Percentiles rank a stretch among this genome's conserved stretches.
phyloP scores from a whole-genome alignment of 2,888 invertebrate genomes.

The Chloroclysta siterata region DNA sequence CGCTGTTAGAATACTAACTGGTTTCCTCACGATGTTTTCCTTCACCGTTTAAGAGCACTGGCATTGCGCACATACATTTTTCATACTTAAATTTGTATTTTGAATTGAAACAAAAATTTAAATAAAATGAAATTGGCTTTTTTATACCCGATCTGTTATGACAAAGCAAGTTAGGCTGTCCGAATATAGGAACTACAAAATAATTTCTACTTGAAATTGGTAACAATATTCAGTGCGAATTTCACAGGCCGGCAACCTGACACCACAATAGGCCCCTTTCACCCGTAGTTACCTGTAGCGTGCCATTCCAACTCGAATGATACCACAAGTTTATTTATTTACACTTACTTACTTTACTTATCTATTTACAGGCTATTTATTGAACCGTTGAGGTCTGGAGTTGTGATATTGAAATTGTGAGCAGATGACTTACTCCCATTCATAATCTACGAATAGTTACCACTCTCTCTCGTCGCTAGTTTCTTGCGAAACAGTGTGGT shows the following conservation, averaged over 20 bases:
- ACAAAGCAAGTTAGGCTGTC: not conserved
- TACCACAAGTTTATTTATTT: not conserved
- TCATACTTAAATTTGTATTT: too few species aligned
- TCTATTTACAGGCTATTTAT: conserved; percentile 5
- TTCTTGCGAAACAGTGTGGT: too few species aligned
- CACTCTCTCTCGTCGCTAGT: too few species aligned
- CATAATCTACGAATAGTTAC: too few species aligned
- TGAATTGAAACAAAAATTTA: too few species aligned
- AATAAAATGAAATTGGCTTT: too few species aligned
- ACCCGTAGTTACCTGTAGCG: conserved; percentile 47
- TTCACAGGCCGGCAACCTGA: conserved; percentile 44
- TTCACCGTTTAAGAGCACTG: too few species aligned
- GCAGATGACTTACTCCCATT: not conserved
- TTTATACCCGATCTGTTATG: too few species aligned
- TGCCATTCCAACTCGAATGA: conserved; percentile 18
- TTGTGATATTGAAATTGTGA: conserved; percentile 5
- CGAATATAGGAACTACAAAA: not conserved
- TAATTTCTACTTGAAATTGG: not conserved
- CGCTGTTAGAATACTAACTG: too few species aligned
- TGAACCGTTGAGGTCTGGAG: not conserved
- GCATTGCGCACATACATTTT: too few species aligned
- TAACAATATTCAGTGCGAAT: conserved; percentile 27
- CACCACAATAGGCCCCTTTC: conserved; percentile 66
- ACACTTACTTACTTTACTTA: conserved; percentile 1
- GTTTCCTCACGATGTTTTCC: too few species aligned